phyloP scores from a whole-genome alignment of 2,113 vertebrate genomes.

The Capreolus pygargus region DNA sequence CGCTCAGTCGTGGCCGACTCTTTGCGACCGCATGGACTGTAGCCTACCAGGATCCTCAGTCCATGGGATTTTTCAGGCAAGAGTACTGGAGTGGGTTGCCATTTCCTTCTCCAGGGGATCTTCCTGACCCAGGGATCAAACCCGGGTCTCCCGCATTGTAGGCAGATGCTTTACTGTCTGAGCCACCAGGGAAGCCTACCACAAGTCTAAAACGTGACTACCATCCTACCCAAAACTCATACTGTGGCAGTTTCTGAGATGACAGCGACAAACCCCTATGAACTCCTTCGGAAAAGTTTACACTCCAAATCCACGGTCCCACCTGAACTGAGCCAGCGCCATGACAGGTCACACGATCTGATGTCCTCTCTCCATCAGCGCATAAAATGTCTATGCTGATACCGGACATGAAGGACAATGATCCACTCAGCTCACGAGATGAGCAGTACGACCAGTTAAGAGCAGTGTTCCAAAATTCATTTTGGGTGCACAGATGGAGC shows the following conservation, averaged over 20 bases:
- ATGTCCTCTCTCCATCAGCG: too few relatives aligned
- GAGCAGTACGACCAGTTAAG: not conserved
- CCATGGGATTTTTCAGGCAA: too few relatives aligned
- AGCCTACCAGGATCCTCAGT: too few relatives aligned
- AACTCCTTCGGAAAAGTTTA: not conserved
- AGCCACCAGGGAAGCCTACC: not conserved
- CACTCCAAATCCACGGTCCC: not conserved
- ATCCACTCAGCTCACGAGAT: not conserved
- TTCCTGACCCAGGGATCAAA: too few relatives aligned
- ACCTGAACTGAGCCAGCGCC: not conserved
- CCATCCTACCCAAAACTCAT: not conserved
- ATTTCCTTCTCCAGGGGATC: too few relatives aligned
- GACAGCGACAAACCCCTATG: not conserved
- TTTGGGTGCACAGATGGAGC: not conserved
- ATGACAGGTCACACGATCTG: not conserved
- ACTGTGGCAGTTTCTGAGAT: not conserved
- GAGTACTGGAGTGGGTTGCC: too few relatives aligned
- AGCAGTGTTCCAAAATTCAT: not conserved
- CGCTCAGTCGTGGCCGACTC: too few relatives aligned
- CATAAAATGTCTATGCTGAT: not conserved
- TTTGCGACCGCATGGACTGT: too few relatives aligned
- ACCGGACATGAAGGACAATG: not conserved
- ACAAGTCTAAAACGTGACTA: not conserved
- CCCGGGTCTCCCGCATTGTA: too few relatives aligned
- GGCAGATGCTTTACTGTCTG: too few relatives aligned